Conservation (phyloP, 1,140 invertebrate species). For the Goniozus legneri region DNA sequence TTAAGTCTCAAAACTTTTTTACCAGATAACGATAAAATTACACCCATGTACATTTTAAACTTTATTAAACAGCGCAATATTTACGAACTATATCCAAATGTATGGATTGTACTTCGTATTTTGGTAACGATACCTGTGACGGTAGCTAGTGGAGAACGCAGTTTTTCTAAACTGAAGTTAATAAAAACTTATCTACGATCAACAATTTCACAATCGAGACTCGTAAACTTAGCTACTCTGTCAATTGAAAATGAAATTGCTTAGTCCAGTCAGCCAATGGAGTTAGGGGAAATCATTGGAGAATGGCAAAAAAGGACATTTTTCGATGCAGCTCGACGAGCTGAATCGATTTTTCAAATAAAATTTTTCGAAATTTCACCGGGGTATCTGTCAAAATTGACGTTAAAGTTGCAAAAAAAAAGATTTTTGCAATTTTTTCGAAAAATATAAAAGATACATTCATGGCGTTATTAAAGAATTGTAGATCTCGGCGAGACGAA, state of each 20-base stretch:
- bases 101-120: background rate
- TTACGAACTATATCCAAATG: background rate
- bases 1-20: background rate
- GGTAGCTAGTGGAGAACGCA: conserved; percentile 21
- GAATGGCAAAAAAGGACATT: too few relatives aligned
- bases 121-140: conserved; percentile 5
- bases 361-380: too few relatives aligned
- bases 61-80: background rate
- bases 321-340: too few relatives aligned
- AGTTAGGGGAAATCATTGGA: too few relatives aligned
- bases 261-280: too few relatives aligned
- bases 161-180: conserved; percentile 23
- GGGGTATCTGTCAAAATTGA: too few relatives aligned
- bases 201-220: conserved; percentile 17
- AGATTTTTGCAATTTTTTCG: too few relatives aligned
- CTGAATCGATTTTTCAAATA: too few relatives aligned
- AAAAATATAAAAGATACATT: too few relatives aligned
- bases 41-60: background rate
- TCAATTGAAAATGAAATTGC: conserved; percentile 21
- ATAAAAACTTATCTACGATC: conserved; percentile 19
- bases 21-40: conserved; percentile 2
- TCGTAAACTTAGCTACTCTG: conserved; percentile 13
- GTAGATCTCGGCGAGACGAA: too few relatives aligned
- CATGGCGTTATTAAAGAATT: too few relatives aligned
- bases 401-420: too few relatives aligned